phyloP scores from a whole-genome alignment of 2,113 vertebrate genomes.

The Echinops telfairi region DNA sequence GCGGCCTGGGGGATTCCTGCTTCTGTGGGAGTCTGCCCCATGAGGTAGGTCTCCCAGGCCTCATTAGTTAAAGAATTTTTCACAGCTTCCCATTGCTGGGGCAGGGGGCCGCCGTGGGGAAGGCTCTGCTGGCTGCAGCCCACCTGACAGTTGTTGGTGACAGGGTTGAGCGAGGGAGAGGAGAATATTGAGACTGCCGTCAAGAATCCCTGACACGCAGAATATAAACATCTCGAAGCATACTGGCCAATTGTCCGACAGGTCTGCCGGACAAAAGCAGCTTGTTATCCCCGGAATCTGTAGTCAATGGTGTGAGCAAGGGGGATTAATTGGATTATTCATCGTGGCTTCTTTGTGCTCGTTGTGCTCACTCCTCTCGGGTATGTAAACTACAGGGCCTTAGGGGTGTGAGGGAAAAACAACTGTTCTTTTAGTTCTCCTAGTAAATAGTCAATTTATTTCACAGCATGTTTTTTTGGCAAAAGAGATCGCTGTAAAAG shows the following conservation, averaged over 20 bases:
- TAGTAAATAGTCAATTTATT: constrained; percentile 82
- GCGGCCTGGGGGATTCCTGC: not conserved
- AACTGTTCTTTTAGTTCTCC: constrained; percentile 76
- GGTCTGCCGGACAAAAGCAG: constrained; percentile 78
- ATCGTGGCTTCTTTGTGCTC: constrained; percentile 73
- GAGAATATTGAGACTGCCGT: constrained; percentile 73
- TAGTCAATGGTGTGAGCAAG: constrained; percentile 76
- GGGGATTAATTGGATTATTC: constrained; percentile 78
- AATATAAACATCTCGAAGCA: constrained; percentile 46
- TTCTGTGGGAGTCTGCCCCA: not conserved
- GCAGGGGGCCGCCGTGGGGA: not conserved
- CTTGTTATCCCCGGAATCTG: constrained; percentile 76
- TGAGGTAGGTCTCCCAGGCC: not conserved
- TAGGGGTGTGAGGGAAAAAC: constrained; percentile 71
- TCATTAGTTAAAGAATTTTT: not conserved
- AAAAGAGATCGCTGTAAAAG: constrained; percentile 72
- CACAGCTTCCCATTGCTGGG: not conserved
- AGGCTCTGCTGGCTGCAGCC: constrained; percentile 4
- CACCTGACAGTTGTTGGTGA: constrained; percentile 70
- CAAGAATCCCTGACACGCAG: constrained; percentile 58
- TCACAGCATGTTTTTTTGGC: constrained; percentile 78
- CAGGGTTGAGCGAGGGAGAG: constrained; percentile 67
- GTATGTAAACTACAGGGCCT: constrained; percentile 67
- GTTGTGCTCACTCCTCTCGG: constrained; percentile 63
- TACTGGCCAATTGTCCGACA: constrained; percentile 75